A percentile compares a stretch with the other conserved stretches of the same genome.
Conservation (phyloP, 53 echinoderm and acorn worm genomes). For the Temnopleurus reevesii region DNA sequence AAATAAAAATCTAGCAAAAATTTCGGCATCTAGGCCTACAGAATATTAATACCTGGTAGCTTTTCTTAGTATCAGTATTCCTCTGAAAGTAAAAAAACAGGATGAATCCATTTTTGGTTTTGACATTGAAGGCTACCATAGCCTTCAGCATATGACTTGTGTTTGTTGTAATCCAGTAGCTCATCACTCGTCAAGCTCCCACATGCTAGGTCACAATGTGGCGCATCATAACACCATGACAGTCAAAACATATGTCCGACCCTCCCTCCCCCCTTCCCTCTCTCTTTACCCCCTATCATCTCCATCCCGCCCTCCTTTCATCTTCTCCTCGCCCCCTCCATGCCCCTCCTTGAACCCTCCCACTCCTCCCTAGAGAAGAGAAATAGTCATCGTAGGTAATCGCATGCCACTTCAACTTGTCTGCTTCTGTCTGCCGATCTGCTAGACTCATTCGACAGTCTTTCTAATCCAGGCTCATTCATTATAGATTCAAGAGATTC, state of each 20-base stretch:
- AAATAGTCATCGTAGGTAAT: constrained; percentile 38
- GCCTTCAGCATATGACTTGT: background rate
- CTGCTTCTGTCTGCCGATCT: constrained; percentile 9
- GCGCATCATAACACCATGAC: constrained; percentile 36
- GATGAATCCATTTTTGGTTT: background rate
- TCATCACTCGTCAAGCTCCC: constrained; percentile 6
- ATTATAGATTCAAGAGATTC: too few relatives aligned
- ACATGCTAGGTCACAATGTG: constrained; percentile 19
- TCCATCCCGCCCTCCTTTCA: background rate
- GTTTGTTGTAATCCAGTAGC: constrained; percentile 10
- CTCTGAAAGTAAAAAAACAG: background rate
- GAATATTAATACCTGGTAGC: too few relatives aligned
- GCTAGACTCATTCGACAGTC: background rate
- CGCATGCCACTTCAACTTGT: constrained; percentile 37
- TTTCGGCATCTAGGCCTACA: too few relatives aligned
- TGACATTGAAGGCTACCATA: constrained; percentile 23
- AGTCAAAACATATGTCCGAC: constrained; percentile 25
- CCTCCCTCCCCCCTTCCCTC: background rate
- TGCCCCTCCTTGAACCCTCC: constrained; percentile 47
- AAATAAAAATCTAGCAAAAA: too few relatives aligned
- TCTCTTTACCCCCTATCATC: background rate
- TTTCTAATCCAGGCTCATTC: background rate
- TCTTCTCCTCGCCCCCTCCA: constrained; percentile 22
- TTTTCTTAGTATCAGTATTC: background rate
- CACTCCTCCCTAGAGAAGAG: constrained; percentile 32